Evolutionary conservation across 2,797 vertebrate species (phyloP), one percentile per base, ranked within the genome.

Genomic region (Aeoliscus strigatus): DNA sequence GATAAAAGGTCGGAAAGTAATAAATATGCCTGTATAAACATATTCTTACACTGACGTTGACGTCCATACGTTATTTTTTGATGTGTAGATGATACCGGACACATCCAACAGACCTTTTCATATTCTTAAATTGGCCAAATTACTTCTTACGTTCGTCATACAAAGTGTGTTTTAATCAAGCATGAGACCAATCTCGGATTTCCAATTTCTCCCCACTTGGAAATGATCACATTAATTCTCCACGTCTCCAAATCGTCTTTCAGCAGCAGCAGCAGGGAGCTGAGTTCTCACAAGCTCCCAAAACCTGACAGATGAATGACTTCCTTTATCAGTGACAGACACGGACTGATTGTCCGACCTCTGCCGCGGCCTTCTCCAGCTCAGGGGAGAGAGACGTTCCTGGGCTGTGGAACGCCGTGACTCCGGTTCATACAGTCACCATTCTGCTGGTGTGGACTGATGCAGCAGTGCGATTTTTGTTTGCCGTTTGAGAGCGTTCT

Each of bases 311-410:
- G 48, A 26, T 37, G 40, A 73, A 75, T 45, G 49, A 34, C 55
- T 62, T 39, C 55, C 56, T 80, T 68, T 60, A 59, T 63, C 56
- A 35, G 49, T 41, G 68, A 45, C 45, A 66, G 54, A 62, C 40
- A 41, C 1, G 29, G 32, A 16, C 33, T 23, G 57, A 64, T 48
- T 37, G 51, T 39, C 24, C 52, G 49, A 70, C 59, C 60, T 69
- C 42, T 8, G 9, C 39, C 28, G 10, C 18, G 47, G 61, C 67
- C 55, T 49, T 40, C 47, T 46, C 70, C 40, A 34, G 50, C 33
- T 37, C 11, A 10, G 49, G n/a, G 42, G 16, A 45, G 33, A 29
- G 41, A 58, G 51, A 24, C 21, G 9, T 45, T 15, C 48, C 15
- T n/a, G 39, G 24, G 21, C 48, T 2, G 13, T 18, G 14, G 41